A percentile compares a stretch with the other conserved stretches of the same genome.
These are phyloP conservation scores for Probosciger aterrimus DNA, from an alignment of 2,113 vertebrate species.

Conservation along the genomic window DNA sequence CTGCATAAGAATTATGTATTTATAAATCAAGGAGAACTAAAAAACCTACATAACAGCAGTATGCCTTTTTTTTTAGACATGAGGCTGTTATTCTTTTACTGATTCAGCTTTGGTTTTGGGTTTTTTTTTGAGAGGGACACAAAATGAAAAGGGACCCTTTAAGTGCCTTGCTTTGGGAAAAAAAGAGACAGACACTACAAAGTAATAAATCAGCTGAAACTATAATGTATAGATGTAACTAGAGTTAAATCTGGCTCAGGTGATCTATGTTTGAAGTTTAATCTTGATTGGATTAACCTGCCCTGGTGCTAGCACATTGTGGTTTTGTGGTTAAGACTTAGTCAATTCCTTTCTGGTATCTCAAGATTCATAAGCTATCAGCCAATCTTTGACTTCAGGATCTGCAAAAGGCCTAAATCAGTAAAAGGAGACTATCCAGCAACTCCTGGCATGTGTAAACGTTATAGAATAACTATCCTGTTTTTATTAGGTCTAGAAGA, in stretches of 20 bases:
- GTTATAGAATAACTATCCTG: neutral
- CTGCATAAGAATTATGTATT: neutral
- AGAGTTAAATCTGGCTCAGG: neutral
- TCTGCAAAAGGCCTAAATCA: neutral
- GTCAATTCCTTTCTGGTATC: neutral
- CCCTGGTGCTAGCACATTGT: neutral
- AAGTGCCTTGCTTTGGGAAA: neutral
- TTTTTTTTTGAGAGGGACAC: too few relatives aligned
- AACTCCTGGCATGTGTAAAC: neutral
- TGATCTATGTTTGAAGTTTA: neutral
- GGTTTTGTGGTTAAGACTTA: neutral
- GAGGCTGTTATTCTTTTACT: neutral
- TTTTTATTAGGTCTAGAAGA: neutral
- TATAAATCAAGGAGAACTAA: neutral
- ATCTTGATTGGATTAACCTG: neutral
- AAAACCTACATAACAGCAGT: neutral
- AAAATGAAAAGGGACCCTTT: neutral
- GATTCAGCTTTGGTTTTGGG: neutral
- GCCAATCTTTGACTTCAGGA: neutral
- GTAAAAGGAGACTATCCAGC: neutral
- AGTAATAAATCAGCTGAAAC: neutral
- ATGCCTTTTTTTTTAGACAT: neutral
- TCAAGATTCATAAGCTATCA: neutral
- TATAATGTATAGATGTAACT: neutral
- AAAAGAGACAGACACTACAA: neutral